Percentiles rank a stretch among this genome's conserved stretches.
phyloP scores from a whole-genome alignment of 2,888 invertebrate genomes.

The Achlya flavicornis region DNA sequence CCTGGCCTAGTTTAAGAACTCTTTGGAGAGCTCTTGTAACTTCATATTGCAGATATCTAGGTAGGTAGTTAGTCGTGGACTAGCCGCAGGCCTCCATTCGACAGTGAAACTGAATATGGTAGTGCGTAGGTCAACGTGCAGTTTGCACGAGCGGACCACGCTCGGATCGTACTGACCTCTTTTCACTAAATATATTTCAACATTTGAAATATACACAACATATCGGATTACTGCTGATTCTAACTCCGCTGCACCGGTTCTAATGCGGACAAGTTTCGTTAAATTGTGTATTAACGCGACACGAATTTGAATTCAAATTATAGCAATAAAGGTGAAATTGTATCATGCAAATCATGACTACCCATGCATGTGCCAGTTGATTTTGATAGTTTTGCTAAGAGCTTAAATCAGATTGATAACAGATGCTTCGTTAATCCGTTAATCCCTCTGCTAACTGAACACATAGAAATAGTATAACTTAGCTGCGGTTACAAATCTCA shows the following conservation, averaged over 20 bases:
- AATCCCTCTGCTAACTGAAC: too few relatives aligned
- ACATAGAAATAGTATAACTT: too few relatives aligned
- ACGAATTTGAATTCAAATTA: not conserved
- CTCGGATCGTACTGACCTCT: constrained; percentile 37
- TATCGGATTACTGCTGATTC: constrained; percentile 12
- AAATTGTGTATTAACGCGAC: not conserved
- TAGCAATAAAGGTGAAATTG: not conserved
- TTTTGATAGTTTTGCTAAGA: not conserved
- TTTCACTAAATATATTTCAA: constrained; percentile 29
- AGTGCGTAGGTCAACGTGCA: constrained; percentile 51
- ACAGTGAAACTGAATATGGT: constrained; percentile 27
- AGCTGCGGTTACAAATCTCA: too few relatives aligned
- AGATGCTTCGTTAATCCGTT: too few relatives aligned
- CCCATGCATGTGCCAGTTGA: not conserved
- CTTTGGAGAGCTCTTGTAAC: too few relatives aligned
- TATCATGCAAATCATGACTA: not conserved
- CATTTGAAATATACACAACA: constrained; percentile 13
- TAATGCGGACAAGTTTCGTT: constrained; percentile 5
- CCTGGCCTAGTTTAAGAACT: too few relatives aligned
- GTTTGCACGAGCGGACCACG: constrained; percentile 36
- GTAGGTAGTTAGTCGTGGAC: not conserved
- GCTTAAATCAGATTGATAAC: too few relatives aligned
- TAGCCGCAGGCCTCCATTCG: not conserved
- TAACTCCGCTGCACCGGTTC: constrained; percentile 10
- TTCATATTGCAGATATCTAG: too few relatives aligned